Evolutionary conservation across 1,140 invertebrate genomes (phyloP), one percentile per base, ranked within the genome.

Genomic region (Geopemphigus sp.): DNA sequence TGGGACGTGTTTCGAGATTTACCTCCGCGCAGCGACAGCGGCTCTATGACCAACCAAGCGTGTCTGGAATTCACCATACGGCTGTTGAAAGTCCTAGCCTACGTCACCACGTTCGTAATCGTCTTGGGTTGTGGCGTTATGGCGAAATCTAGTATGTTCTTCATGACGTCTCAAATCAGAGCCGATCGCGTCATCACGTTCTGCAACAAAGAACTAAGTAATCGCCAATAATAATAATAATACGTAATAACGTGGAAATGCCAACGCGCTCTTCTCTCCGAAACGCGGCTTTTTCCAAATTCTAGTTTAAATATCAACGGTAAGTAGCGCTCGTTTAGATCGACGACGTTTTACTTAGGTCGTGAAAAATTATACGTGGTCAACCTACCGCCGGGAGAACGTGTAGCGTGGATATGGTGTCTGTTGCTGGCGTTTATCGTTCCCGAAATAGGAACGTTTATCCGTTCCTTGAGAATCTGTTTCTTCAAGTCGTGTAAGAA

Each of bases 1-100:
- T 97, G 95, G 95, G 95, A 97, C 88, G 94, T 96, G 19, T 97
- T 97, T 87, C 88, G 94, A 84, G 92, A 95, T 85, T 92, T 94
- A 74, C 95, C 95, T 12, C 91, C 91, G 80, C 94, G 95, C 85
- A 90, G 91, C 83, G 94, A 95, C 85, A 94, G 92, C 81, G 93
- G 93, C 70, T 95, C 94, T 45, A 94, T 94, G 90, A 93, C 93
- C 73, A 94, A 91, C 84, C 93, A 95, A 85, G 90, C 89, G 85
- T 95, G 93, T 85, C 87, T 95, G 81, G 93, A 95, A 83, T 88
- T 94, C 83, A 94, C 93, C 56, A 92, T 96, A 47, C 93, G 93
- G 86, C 87, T 94, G 81, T 89, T 95, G 80, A 97, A 97, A 88
- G 89, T 95, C 61, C 83, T 94, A 81, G 92, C 94, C 10, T 96